phyloP scores from a whole-genome alignment of 2,113 vertebrate genomes.

The Rhinogobius similis region DNA sequence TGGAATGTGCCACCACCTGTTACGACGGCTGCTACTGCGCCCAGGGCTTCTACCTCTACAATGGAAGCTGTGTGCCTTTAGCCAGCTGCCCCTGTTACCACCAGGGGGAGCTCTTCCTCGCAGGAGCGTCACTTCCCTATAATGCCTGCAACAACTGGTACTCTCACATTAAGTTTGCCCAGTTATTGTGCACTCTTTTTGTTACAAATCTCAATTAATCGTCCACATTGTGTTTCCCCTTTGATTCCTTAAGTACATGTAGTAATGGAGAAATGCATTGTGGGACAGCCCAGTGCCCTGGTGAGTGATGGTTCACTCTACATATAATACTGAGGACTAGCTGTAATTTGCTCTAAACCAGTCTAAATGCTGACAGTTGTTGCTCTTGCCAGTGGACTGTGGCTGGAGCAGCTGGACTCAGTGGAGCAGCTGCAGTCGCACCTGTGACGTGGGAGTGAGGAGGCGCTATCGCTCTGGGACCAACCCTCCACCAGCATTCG shows the following conservation, averaged over 20 bases:
- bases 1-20: constrained; percentile 82
- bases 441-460: constrained; percentile 84
- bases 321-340: neutral
- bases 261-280: constrained; percentile 82
- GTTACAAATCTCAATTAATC: neutral
- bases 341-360: neutral
- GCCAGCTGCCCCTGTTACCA: constrained; percentile 81
- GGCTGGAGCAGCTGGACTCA: constrained; percentile 86
- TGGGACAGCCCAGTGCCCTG: constrained; percentile 76
- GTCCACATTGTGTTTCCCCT: neutral
- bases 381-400: constrained; percentile 79
- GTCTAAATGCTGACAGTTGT: neutral
- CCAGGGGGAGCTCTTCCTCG: constrained; percentile 68
- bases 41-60: constrained; percentile 79
- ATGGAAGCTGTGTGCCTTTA: constrained; percentile 78
- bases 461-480: constrained; percentile 80
- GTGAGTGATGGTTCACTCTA: constrained; percentile 50
- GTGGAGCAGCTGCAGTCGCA: constrained; percentile 85
- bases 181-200: neutral
- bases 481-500: constrained; percentile 71
- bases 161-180: neutral
- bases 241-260: constrained; percentile 79
- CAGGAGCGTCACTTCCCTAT: constrained; percentile 42
- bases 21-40: constrained; percentile 83
- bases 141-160: constrained; percentile 90